These are phyloP conservation scores for Oedothorax gibbosus DNA, from an alignment of 1,140 invertebrate species.

Conservation along the genomic window DNA sequence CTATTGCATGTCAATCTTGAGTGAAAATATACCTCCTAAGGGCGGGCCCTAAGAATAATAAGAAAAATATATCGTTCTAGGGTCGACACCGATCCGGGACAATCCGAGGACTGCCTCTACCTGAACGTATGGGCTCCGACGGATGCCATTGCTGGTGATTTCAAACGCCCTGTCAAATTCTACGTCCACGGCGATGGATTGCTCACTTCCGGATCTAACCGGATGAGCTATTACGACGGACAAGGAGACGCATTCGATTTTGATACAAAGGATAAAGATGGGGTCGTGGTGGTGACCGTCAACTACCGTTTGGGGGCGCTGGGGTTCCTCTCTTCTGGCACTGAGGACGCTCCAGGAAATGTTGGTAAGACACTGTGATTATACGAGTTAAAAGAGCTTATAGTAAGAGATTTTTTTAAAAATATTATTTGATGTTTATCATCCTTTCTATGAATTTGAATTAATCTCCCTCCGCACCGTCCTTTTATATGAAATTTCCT, in stretches of 20 bases:
- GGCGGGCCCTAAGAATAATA: too few species aligned
- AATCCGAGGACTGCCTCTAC: constrained; percentile 68
- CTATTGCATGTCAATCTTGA: too few species aligned
- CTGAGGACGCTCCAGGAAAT: constrained; percentile 25
- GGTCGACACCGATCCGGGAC: not conserved
- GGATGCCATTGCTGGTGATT: not conserved
- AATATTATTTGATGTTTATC: too few species aligned
- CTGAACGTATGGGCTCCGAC: constrained; percentile 66
- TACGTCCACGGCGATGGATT: constrained; percentile 11
- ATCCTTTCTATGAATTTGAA: too few species aligned
- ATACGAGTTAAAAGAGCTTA: too few species aligned
- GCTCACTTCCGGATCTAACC: not conserved
- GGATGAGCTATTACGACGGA: not conserved
- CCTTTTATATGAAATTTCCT: too few species aligned
- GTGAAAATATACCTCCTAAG: too few species aligned
- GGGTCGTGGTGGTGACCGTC: not conserved
- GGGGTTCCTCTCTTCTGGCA: constrained; percentile 6
- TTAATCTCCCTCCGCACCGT: too few species aligned
- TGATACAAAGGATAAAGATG: not conserved
- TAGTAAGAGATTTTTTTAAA: too few species aligned
- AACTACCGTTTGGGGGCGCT: constrained; percentile 33
- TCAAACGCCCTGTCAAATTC: not conserved
- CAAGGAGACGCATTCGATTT: not conserved
- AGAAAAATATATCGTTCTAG: not conserved
- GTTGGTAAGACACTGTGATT: not conserved